Evolutionary conservation across 2,888 invertebrate species (phyloP), one percentile per base, ranked within the genome.

Genomic region (Petrophora chlorosata): DNA sequence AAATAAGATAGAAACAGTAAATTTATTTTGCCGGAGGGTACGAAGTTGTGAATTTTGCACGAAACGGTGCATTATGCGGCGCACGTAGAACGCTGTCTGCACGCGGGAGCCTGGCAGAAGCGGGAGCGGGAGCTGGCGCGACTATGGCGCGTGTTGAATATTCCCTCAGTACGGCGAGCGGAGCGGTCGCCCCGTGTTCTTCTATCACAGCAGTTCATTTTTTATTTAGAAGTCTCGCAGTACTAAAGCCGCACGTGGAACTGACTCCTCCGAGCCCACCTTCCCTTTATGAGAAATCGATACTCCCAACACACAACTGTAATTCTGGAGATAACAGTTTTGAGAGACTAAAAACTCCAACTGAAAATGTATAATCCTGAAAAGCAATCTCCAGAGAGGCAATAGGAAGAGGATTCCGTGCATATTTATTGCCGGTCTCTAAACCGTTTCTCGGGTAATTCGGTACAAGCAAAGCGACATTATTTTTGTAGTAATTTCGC

Each of bases 401-500:
- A 84, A 82, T 80, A 76, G 80, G 80, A 80, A 79, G 81, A 82
- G 83, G 84, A 84, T 85, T 84, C 84, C 80, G 72, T 67, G 83
- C 76, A 85, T 86, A 88, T 87, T 85, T 85, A 86, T 88, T 80
- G 73, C 83, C 82, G 80, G 79, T 80, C 81, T 82, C 79, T 81
- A 79, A 88, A 87, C 85, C 82, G 83, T 85, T 87, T 82, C 80
- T 84, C 84, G 80, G 85, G 85, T 85, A 84, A 87, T 89, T 87
- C 86, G 77, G 85, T 87, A 85, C 84, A 82, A 84, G 86, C 82
- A 83, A 77, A 85, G 86, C 81, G 85, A 85, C 89, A 87, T 88
- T 88, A 90, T 89, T 90, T 89, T 89, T 89, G 86, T 85, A 87
- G 89, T 89, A 85, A 89, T 89, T 90, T 90, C 83, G 63, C 80